Conservation (phyloP, 2,888 invertebrate species). For the Dryococelus australis region DNA sequence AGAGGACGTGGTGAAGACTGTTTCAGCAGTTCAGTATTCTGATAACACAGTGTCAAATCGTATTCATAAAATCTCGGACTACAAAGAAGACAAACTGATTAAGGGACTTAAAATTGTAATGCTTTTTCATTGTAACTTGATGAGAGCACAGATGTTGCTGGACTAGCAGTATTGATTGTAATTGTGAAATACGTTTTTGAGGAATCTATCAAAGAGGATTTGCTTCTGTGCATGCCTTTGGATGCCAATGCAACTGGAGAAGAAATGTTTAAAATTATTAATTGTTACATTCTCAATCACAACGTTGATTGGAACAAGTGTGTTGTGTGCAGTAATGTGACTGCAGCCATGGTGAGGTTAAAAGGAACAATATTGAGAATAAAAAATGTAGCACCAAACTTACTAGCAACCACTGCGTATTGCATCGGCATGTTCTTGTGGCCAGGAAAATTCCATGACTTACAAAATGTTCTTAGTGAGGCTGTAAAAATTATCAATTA, state of each 20-base stretch:
- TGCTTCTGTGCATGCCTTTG: neutral
- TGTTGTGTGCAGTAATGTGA: slow-evolving; percentile 21
- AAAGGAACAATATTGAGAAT: slow-evolving; percentile 6
- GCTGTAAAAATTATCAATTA: too few species aligned
- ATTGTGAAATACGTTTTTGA: neutral
- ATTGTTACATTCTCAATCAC: too few species aligned
- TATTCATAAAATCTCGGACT: slow-evolving; percentile 41
- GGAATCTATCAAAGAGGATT: slow-evolving; percentile 28
- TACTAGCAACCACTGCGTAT: neutral
- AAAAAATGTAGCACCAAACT: slow-evolving; percentile 17
- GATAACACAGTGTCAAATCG: slow-evolving; percentile 41
- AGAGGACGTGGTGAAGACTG: too few species aligned
- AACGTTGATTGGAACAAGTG: neutral
- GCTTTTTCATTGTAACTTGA: slow-evolving; percentile 46
- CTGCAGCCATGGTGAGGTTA: neutral
- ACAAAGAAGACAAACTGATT: slow-evolving; percentile 25
- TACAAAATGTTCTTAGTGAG: too few species aligned
- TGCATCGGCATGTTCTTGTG: slow-evolving; percentile 24
- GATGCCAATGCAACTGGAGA: too few species aligned
- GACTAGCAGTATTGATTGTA: neutral
- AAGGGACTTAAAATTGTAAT: neutral
- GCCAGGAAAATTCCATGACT: too few species aligned
- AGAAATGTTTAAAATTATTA: slow-evolving; percentile 31
- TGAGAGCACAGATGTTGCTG: slow-evolving; percentile 11
- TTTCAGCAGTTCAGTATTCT: slow-evolving; percentile 35